These are phyloP conservation scores for Danio albolineatus DNA, from an alignment of 2,797 vertebrate species.

Conservation along the genomic window DNA sequence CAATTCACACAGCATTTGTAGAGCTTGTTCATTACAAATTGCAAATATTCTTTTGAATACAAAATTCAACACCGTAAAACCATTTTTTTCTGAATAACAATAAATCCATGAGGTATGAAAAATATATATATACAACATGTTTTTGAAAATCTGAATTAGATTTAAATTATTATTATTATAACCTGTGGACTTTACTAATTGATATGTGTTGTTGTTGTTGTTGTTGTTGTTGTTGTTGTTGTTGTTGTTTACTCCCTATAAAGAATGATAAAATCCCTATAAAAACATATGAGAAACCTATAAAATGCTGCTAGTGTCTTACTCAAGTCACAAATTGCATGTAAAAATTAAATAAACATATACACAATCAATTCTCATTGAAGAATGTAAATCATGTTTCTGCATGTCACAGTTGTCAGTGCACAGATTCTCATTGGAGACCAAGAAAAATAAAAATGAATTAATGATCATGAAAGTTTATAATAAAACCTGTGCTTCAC, in stretches of 20 bases:
- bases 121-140: slow-evolving; percentile 23
- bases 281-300: background rate
- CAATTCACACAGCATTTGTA: slow-evolving; percentile 3
- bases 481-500: background rate
- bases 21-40: background rate
- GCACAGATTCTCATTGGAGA: slow-evolving; percentile 28
- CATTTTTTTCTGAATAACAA: background rate
- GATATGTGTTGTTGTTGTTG: too few species aligned
- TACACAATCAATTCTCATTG: slow-evolving; percentile 33
- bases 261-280: background rate
- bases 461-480: background rate
- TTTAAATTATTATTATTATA: slow-evolving; percentile 20
- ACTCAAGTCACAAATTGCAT: slow-evolving; percentile 12
- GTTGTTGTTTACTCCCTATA: background rate
- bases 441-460: slow-evolving; percentile 8
- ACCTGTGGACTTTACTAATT: slow-evolving; percentile 1
- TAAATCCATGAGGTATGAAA: background rate
- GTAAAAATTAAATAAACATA: slow-evolving; percentile 24
- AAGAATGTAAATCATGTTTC: slow-evolving; percentile 24
- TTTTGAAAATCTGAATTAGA: slow-evolving; percentile 1
- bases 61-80: slow-evolving; percentile 19
- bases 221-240: too few species aligned
- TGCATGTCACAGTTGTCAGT: slow-evolving; percentile 37
- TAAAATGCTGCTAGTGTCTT: background rate
- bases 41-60: slow-evolving; percentile 8